Conservation (phyloP, 2,113 vertebrate species). For the Puffinus mauretanicus region DNA sequence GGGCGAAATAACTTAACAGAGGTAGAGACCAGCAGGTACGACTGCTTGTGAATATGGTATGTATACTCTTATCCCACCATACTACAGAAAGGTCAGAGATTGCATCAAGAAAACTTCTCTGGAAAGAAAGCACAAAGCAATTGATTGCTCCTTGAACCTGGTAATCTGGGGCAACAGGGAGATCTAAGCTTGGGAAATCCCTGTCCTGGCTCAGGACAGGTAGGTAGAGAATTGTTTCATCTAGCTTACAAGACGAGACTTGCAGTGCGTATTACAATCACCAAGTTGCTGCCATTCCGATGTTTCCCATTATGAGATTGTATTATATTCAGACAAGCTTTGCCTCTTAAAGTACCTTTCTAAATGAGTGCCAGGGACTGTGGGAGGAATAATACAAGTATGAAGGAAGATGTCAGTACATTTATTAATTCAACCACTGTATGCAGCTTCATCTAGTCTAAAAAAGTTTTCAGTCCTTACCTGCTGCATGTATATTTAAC, state of each 20-base stretch:
- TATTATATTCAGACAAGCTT: not conserved
- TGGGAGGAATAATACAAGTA: not conserved
- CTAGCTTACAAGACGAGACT: not conserved
- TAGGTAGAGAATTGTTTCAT: not conserved
- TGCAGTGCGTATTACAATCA: not conserved
- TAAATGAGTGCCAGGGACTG: not conserved
- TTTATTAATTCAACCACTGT: not conserved
- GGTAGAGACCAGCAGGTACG: not conserved
- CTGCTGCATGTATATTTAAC: not conserved
- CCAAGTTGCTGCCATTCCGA: not conserved
- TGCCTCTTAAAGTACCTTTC: not conserved
- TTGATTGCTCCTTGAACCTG: not conserved
- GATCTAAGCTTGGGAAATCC: not conserved
- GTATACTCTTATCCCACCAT: not conserved
- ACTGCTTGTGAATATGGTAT: not conserved
- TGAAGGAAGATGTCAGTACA: not conserved
- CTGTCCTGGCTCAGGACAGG: not conserved
- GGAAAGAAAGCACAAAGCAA: not conserved
- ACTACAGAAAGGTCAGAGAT: not conserved
- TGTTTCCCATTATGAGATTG: not conserved
- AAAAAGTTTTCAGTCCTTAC: not conserved
- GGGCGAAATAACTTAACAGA: not conserved
- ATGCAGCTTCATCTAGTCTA: not conserved
- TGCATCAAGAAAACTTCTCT: not conserved
- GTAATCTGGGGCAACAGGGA: not conserved